These are phyloP conservation scores for Mus minutoides DNA, from an alignment of 2,797 vertebrate genomes.

Conservation along the genomic window DNA sequence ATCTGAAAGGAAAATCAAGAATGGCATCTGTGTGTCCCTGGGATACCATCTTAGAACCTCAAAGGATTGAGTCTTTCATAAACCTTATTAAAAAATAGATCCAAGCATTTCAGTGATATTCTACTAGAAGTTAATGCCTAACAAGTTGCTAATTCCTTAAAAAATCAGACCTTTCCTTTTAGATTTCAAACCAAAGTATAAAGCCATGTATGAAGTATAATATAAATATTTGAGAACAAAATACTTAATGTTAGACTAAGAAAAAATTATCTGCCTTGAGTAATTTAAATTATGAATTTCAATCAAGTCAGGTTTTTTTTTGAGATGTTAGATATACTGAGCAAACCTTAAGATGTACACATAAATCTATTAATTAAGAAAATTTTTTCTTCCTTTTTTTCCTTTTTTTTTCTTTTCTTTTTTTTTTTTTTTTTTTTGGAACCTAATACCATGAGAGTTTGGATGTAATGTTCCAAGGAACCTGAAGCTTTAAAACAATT, in stretches of 20 bases:
- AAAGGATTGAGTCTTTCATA: not conserved
- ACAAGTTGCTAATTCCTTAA: not conserved
- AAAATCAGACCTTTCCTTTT: not conserved
- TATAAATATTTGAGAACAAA: constrained; percentile 8
- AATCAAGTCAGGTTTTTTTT: not conserved
- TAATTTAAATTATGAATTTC: not conserved
- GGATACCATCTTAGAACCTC: not conserved
- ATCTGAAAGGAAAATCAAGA: not conserved
- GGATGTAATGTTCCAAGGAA: not conserved
- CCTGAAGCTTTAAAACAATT: not conserved
- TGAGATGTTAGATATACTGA: not conserved
- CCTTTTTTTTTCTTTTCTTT: not conserved
- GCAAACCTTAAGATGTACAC: not conserved
- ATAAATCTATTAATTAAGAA: not conserved
- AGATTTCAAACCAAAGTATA: not conserved
- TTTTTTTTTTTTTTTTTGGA: not conserved
- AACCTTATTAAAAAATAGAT: constrained; percentile 38
- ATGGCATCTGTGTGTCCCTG: not conserved
- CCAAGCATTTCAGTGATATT: not conserved
- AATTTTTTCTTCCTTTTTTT: not conserved
- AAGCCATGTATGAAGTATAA: not conserved
- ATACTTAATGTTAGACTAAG: not conserved
- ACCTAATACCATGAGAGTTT: not conserved
- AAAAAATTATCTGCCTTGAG: not conserved
- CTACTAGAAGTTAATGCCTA: not conserved